These are phyloP conservation scores for Columba janthina DNA, from an alignment of 2,113 vertebrate species.

Conservation along the genomic window DNA sequence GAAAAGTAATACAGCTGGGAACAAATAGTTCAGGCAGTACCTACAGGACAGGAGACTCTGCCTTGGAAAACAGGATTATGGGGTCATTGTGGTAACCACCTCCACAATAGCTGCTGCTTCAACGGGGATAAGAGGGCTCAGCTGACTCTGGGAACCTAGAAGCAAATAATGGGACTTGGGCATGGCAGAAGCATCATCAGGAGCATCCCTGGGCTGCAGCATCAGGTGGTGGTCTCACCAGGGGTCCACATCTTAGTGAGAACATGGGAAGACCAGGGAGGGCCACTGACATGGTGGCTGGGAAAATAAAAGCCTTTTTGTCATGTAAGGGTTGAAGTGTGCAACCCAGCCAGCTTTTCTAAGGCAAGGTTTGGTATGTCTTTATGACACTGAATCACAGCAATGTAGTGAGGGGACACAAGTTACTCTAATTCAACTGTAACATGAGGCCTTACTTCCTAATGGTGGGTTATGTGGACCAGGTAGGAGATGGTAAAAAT, in stretches of 20 bases:
- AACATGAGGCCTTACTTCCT: background rate
- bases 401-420: background rate
- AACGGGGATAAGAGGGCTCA: background rate
- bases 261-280: background rate
- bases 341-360: background rate
- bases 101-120: background rate
- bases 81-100: background rate
- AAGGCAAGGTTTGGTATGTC: background rate
- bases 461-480: no score
- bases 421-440: background rate
- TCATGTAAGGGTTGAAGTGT: background rate
- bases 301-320: background rate
- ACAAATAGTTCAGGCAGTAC: slow-evolving; percentile 32
- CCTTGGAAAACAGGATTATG: slow-evolving; percentile 43
- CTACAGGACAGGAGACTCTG: slow-evolving; percentile 20
- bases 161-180: background rate
- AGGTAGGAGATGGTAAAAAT: background rate
- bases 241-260: background rate
- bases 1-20: slow-evolving; percentile 67
- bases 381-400: background rate
- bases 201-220: background rate
- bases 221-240: fast-evolving
- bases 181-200: background rate
- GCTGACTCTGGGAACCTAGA: background rate
- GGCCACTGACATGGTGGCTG: background rate